These are phyloP conservation scores for Pseudomyrmex pallidus DNA, from an alignment of 1,140 invertebrate species.

Conservation along the genomic window DNA sequence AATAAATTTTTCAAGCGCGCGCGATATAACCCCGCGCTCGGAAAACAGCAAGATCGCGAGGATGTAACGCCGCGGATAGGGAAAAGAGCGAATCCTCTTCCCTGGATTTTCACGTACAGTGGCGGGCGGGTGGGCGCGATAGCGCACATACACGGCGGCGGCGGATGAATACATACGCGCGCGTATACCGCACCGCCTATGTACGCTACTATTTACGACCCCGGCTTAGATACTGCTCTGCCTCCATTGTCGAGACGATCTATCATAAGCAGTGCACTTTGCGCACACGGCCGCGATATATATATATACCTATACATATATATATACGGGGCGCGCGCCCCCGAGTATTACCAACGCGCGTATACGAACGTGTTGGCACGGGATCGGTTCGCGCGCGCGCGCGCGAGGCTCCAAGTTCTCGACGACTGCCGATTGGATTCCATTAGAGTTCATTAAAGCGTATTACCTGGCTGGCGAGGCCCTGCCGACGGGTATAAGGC, in stretches of 20 bases:
- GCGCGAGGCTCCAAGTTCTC: constrained; percentile 41
- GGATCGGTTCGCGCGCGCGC: too few relatives aligned
- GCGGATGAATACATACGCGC: background rate
- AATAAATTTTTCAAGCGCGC: background rate
- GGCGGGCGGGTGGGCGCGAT: background rate
- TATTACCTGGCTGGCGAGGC: constrained; percentile 36
- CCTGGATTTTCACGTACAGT: constrained; percentile 8
- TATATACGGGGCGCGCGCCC: background rate
- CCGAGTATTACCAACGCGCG: too few relatives aligned
- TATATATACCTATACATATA: constrained; percentile 60
- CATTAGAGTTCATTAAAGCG: constrained; percentile 69
- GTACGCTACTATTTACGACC: constrained; percentile 59
- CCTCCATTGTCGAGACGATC: constrained; percentile 72
- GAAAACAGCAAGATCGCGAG: background rate
- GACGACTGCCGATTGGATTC: constrained; percentile 67
- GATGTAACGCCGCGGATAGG: background rate
- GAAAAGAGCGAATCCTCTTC: background rate
- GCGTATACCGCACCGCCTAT: background rate
- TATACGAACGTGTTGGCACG: constrained; percentile 35
- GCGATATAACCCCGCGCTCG: too few relatives aligned
- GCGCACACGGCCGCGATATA: constrained; percentile 42
- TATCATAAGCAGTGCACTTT: constrained; percentile 73
- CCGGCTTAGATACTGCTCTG: constrained; percentile 50
- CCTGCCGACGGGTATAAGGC: constrained; percentile 1
- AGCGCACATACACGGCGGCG: background rate